Evolutionary conservation across 2,113 vertebrate genomes (phyloP).

Genomic region (Microcebus jonahi): DNA sequence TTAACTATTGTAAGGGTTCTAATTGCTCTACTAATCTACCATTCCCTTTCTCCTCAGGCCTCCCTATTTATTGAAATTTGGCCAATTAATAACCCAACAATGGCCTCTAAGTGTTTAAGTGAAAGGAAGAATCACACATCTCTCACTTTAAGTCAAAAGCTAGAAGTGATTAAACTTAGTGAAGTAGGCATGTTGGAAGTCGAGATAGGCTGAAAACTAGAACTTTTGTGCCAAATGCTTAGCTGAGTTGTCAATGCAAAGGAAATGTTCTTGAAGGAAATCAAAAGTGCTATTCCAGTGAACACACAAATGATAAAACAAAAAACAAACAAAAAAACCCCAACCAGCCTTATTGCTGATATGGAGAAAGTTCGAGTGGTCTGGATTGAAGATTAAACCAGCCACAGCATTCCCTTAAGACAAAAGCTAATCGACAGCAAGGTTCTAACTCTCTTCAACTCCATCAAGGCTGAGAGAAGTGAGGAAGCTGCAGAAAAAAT

Average conservation of each 20-base stretch:
- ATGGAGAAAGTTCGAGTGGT: not conserved
- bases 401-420: not conserved
- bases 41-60: not conserved
- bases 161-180: not conserved
- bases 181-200: not conserved
- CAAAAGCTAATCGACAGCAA: not conserved
- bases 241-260: not conserved
- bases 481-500: not conserved
- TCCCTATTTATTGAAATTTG: not conserved
- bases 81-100: not conserved
- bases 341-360: not conserved
- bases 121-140: not conserved
- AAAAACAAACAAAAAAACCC: not conserved
- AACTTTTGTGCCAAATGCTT: too few species aligned
- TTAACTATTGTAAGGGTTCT: not conserved
- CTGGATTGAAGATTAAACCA: not conserved
- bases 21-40: not conserved
- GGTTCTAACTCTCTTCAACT: not conserved
- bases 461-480: not conserved
- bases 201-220: not conserved
- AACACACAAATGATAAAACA: not conserved
- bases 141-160: not conserved
- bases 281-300: not conserved
- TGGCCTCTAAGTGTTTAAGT: not conserved
- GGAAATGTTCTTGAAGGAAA: not conserved